These are phyloP conservation scores for Rhinoptilus africanus DNA, from an alignment of 2,113 vertebrate species.

Conservation along the genomic window DNA sequence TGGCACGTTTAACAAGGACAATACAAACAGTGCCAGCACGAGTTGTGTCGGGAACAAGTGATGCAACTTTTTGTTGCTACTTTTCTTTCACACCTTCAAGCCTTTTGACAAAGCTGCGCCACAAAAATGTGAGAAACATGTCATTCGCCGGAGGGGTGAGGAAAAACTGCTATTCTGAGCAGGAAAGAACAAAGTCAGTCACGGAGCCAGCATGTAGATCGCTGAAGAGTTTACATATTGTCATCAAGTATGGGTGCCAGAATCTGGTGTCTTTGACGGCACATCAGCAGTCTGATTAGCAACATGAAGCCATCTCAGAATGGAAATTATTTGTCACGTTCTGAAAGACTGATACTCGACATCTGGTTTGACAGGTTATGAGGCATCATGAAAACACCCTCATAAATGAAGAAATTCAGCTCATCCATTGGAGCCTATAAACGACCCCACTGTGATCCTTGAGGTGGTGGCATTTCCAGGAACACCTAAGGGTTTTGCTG, in stretches of 20 bases:
- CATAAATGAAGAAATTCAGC: not conserved
- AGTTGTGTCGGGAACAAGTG: conserved; percentile 13
- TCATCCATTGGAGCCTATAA: not conserved
- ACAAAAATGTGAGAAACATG: conserved; percentile 13
- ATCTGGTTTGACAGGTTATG: conserved; percentile 11
- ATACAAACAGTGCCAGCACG: not conserved
- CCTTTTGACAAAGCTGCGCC: conserved; percentile 19
- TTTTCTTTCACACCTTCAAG: conserved; percentile 28
- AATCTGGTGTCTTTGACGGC: not conserved
- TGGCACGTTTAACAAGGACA: conserved; percentile 22
- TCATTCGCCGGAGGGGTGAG: conserved; percentile 13
- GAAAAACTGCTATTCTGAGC: conserved; percentile 38
- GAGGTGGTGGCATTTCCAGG: not conserved
- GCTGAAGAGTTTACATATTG: not conserved
- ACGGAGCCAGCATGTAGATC: not conserved
- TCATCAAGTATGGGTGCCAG: conserved; percentile 6
- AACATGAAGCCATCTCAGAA: not conserved
- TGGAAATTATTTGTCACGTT: not conserved
- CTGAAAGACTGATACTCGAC: not conserved
- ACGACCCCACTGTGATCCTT: rapidly evolving
- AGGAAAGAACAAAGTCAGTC: conserved; percentile 34
- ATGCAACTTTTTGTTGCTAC: conserved; percentile 2
- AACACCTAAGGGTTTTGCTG: not conserved
- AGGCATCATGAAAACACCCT: not conserved
- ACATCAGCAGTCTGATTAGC: not conserved